Conservation (phyloP, 2,797 vertebrate species). For the Perodicticus potto region DNA sequence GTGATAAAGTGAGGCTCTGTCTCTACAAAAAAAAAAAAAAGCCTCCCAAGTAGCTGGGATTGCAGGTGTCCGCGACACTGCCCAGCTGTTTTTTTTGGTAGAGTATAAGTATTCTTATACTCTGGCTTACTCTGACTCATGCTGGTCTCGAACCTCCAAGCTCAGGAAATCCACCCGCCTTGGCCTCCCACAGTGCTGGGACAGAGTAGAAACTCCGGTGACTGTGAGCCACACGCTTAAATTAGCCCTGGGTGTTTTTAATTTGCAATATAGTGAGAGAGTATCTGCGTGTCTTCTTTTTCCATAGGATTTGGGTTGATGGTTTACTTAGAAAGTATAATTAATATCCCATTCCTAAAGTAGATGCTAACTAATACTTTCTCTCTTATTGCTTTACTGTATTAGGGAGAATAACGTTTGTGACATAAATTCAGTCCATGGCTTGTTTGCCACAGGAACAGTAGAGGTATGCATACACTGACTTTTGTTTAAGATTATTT, state of each 20-base stretch:
- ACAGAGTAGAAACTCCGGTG: no score
- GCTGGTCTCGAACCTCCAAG: no score
- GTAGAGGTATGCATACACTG: slow-evolving; percentile 90
- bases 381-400: neutral
- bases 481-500: neutral
- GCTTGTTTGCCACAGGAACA: slow-evolving; percentile 95
- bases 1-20: no score
- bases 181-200: no score
- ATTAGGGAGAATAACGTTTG: slow-evolving; percentile 95
- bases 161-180: no score
- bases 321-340: neutral
- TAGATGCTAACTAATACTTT: neutral
- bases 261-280: neutral
- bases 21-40: no score
- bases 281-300: neutral
- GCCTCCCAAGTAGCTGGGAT: no score
- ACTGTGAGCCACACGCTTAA: neutral
- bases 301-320: neutral
- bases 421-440: slow-evolving; percentile 96
- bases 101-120: no score
- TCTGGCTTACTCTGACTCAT: no score
- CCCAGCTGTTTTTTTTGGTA: no score
- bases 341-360: neutral
- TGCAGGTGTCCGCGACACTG: no score
- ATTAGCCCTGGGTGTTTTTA: neutral